Conservation (phyloP, 2,113 vertebrate genomes). For the Eptesicus fuscus region DNA sequence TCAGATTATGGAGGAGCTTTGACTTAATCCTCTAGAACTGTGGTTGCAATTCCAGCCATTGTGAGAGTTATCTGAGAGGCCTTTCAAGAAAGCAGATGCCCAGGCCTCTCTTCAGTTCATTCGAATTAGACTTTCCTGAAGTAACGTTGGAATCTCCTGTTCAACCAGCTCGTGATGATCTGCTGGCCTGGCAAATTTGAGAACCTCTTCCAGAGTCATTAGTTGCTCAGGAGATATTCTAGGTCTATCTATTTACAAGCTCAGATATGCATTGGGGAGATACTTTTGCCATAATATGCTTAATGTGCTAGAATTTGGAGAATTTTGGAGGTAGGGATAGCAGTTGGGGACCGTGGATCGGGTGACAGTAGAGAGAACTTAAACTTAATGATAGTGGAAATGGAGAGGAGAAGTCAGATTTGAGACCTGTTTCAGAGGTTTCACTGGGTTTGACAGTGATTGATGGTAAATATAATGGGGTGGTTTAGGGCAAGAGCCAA, state of each 20-base stretch:
- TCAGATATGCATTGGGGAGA: background rate
- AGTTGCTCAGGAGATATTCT: background rate
- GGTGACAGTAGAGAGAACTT: background rate
- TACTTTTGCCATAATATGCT: accelerated
- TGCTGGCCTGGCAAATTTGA: background rate
- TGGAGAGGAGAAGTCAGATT: background rate
- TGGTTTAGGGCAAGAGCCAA: background rate
- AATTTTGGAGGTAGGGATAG: background rate
- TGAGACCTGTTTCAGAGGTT: background rate
- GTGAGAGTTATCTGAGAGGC: accelerated
- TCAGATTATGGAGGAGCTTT: too few relatives aligned
- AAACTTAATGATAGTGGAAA: background rate
- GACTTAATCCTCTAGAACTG: background rate
- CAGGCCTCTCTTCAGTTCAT: too few relatives aligned
- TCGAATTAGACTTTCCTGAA: background rate
- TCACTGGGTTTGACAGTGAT: background rate
- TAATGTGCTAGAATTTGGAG: background rate
- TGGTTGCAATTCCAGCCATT: accelerated
- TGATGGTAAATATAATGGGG: accelerated
- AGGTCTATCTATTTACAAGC: accelerated
- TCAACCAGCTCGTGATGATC: background rate
- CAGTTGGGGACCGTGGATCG: background rate
- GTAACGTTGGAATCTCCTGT: background rate
- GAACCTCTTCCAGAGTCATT: background rate
- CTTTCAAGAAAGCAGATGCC: background rate